These are phyloP conservation scores for Tinamus guttatus DNA, from an alignment of 2,113 vertebrate genomes.

Conservation along the genomic window DNA sequence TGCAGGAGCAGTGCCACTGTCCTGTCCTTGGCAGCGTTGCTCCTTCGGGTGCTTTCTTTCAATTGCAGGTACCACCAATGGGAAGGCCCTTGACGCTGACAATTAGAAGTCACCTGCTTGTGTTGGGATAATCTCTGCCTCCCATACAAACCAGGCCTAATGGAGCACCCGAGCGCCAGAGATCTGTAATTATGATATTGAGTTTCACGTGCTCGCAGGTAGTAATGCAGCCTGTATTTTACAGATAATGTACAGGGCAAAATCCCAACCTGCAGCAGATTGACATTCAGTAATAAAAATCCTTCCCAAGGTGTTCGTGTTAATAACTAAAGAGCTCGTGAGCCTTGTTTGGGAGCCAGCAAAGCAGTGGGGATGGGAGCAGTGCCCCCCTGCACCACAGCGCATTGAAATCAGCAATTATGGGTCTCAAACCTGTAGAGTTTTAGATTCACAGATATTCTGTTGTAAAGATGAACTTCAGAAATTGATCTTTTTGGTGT, in stretches of 20 bases:
- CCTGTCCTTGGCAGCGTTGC: neutral
- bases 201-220: conserved; percentile 73
- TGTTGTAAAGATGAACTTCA: neutral
- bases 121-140: conserved; percentile 70
- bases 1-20: neutral
- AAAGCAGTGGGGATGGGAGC: neutral
- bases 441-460: neutral
- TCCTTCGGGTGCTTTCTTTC: conserved; percentile 28
- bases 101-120: conserved; percentile 79
- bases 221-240: conserved; percentile 66
- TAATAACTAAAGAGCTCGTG: neutral
- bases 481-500: neutral
- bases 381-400: neutral
- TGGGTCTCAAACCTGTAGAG: neutral
- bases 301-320: conserved; percentile 54
- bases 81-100: conserved; percentile 53
- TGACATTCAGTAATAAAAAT: conserved; percentile 56
- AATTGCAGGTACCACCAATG: conserved; percentile 7
- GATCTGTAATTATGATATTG: conserved; percentile 83
- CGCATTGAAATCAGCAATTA: neutral
- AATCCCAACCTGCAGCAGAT: conserved; percentile 73
- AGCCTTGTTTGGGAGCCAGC: conserved; percentile 1
- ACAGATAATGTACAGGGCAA: conserved; percentile 46
- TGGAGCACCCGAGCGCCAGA: conserved; percentile 76
- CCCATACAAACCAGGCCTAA: conserved; percentile 76